A percentile compares a stretch with the other conserved stretches of the same genome.
Evolutionary conservation across 2,113 vertebrate genomes (phyloP).

Genomic region (Anser cygnoides): DNA sequence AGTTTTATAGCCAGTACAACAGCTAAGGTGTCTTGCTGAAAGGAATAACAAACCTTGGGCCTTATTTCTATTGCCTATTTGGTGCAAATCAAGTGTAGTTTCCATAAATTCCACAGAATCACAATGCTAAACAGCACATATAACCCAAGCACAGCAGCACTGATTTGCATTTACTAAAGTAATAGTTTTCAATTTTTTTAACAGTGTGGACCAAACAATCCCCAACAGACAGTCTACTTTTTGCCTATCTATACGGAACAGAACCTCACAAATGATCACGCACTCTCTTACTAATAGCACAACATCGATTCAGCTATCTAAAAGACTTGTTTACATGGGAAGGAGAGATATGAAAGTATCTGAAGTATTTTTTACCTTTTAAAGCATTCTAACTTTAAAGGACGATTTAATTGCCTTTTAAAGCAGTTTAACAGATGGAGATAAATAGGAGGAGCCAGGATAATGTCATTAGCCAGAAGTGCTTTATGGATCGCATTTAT

Average conservation of each 20-base stretch:
- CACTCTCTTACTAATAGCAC: background rate
- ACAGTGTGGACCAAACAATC: too few species aligned
- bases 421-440: background rate
- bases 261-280: background rate
- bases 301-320: background rate
- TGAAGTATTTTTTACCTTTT: background rate
- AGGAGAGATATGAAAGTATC: background rate
- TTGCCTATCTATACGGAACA: background rate
- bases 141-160: background rate
- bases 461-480: background rate
- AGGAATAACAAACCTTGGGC: background rate
- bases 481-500: background rate
- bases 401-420: background rate
- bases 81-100: background rate
- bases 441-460: background rate
- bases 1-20: background rate
- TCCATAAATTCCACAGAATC: background rate
- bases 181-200: background rate
- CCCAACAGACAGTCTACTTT: background rate
- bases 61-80: background rate
- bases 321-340: background rate
- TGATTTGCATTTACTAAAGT: background rate
- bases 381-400: background rate
- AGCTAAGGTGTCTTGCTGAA: background rate
- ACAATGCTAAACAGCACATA: fast-evolving